A percentile compares a stretch with the other conserved stretches of the same genome.
phyloP scores from a whole-genome alignment of 2,888 invertebrate genomes.

The Scaptomyza flava region DNA sequence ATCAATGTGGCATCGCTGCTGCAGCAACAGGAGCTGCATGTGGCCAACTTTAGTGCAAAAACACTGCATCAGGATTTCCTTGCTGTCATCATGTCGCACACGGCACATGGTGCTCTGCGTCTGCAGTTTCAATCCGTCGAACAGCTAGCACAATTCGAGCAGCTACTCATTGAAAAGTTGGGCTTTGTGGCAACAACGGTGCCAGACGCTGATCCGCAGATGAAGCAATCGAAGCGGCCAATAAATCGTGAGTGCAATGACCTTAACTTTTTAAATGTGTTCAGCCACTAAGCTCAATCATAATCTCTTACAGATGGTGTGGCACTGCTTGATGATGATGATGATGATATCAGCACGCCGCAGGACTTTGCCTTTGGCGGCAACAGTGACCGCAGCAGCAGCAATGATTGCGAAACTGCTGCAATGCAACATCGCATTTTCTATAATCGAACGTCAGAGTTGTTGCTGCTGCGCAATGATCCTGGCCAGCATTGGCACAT shows the following conservation, averaged over 20 bases:
- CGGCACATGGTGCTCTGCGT: conserved; percentile 49
- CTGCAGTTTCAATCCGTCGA: conserved; percentile 42
- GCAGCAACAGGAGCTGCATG: conserved; percentile 43
- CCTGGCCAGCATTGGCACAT: conserved; percentile 58
- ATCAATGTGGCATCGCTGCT: conserved; percentile 53
- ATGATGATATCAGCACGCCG: not conserved
- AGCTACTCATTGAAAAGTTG: conserved; percentile 56
- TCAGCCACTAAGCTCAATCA: not conserved
- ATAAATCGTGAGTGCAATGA: conserved; percentile 6
- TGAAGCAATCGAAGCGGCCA: not conserved
- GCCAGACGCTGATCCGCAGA: not conserved
- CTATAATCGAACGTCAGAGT: conserved; percentile 60
- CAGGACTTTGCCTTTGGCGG: conserved; percentile 21
- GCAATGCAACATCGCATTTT: conserved; percentile 49
- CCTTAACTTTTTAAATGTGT: not conserved
- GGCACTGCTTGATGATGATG: conserved; percentile 38
- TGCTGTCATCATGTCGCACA: conserved; percentile 70
- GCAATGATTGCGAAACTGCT: not conserved
- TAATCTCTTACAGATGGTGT: conserved; percentile 1
- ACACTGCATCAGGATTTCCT: conserved; percentile 80
- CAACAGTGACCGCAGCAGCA: not conserved
- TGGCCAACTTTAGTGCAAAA: conserved; percentile 57
- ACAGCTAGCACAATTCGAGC: conserved; percentile 56
- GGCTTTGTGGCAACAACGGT: conserved; percentile 45
- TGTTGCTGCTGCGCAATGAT: conserved; percentile 62